Conservation (phyloP, 2,888 invertebrate genomes). For the Allophyes oxyacanthae region DNA sequence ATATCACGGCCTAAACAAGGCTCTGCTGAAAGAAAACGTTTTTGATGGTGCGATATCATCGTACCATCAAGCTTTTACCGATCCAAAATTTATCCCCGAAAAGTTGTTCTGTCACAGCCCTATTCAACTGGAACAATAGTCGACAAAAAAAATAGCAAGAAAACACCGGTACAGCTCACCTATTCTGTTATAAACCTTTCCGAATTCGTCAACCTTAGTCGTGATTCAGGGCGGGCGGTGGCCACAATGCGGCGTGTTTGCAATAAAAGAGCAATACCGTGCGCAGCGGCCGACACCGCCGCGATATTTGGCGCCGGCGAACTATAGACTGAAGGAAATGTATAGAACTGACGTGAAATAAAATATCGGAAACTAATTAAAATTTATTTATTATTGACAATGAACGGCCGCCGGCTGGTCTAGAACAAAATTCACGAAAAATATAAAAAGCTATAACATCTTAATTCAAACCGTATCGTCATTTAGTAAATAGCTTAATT, state of each 20-base stretch:
- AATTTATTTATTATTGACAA: no score
- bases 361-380: no score
- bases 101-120: constrained; percentile 33
- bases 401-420: no score
- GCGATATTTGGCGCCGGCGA: constrained; percentile 46
- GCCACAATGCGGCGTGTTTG: constrained; percentile 49
- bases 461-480: no score
- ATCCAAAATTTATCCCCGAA: constrained; percentile 41
- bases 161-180: constrained; percentile 40
- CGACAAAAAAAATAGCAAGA: constrained; percentile 39
- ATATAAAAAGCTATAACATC: no score
- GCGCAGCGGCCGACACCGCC: constrained; percentile 17
- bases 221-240: constrained; percentile 42
- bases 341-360: no score
- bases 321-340: constrained; percentile 23
- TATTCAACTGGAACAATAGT: constrained; percentile 47
- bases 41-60: no score
- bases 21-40: constrained; percentile 6
- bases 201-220: constrained; percentile 48
- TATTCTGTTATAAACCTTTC: constrained; percentile 44
- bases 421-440: no score
- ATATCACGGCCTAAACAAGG: constrained; percentile 22
- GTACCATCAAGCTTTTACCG: constrained; percentile 33
- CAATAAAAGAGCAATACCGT: constrained; percentile 49
- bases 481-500: no score